A percentile compares a stretch with the other conserved stretches of the same genome.
Evolutionary conservation across 2,113 vertebrate genomes (phyloP).

Genomic region (western clawed frog (Xenopus tropicalis)): DNA sequence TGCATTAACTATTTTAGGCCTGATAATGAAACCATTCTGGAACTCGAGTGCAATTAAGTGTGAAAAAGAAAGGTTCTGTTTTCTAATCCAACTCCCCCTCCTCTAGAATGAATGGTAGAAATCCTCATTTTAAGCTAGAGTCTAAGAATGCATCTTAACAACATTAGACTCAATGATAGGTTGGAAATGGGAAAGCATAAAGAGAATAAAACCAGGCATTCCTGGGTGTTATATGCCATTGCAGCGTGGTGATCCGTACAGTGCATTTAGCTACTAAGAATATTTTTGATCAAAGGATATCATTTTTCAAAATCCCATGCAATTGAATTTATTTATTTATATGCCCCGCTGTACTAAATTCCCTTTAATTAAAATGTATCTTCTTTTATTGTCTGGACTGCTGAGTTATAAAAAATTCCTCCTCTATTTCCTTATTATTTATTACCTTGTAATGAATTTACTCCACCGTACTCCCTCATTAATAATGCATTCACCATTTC

Average conservation of each 20-base stretch:
- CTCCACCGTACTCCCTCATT: slow-evolving; percentile 26
- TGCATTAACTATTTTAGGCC: too few relatives aligned
- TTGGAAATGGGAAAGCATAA: background rate
- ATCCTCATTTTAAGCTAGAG: too few relatives aligned
- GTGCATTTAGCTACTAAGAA: too few relatives aligned
- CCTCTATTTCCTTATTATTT: slow-evolving; percentile 30
- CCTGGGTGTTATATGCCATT: too few relatives aligned
- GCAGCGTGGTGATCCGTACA: too few relatives aligned
- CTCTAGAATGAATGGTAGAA: too few relatives aligned
- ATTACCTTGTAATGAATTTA: slow-evolving; percentile 33
- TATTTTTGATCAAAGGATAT: background rate
- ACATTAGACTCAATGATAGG: too few relatives aligned
- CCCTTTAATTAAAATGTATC: slow-evolving; percentile 13
- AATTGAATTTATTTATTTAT: background rate
- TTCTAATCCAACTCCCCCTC: too few relatives aligned
- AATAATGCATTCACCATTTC: slow-evolving; percentile 26
- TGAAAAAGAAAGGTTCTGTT: too few relatives aligned
- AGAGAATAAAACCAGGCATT: background rate
- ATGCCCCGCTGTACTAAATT: background rate
- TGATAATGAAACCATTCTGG: too few relatives aligned
- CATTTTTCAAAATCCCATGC: background rate
- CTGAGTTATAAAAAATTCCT: slow-evolving; percentile 18
- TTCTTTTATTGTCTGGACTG: background rate
- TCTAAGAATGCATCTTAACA: too few relatives aligned
- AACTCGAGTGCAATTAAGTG: too few relatives aligned